A percentile compares a stretch with the other conserved stretches of the same genome.
phyloP scores from a whole-genome alignment of 2,113 vertebrate species.

The Brachyistius frenatus region DNA sequence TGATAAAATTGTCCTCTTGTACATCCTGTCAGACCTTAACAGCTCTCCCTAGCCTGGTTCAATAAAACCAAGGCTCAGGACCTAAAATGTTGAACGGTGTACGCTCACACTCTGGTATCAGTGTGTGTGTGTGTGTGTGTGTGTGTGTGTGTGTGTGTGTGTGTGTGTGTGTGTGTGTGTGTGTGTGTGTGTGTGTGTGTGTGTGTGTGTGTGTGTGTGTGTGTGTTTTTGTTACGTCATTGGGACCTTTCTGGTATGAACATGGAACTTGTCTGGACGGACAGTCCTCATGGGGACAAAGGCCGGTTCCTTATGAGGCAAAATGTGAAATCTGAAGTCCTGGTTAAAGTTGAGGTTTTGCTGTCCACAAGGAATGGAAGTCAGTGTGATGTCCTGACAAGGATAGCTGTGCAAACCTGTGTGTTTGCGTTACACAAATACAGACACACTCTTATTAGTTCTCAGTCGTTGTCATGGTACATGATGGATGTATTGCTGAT shows the following conservation, averaged over 20 bases:
- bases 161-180: not conserved
- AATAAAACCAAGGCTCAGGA: conserved; percentile 19
- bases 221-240: conserved; percentile 9
- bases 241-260: no score
- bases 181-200: no score
- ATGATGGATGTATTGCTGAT: conserved; percentile 9
- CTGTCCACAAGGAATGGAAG: no score
- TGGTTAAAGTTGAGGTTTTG: no score
- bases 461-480: conserved; percentile 20
- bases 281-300: no score
- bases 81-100: conserved; percentile 30
- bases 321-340: no score
- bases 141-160: not conserved
- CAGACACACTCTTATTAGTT: conserved; percentile 17
- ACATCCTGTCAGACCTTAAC: conserved; percentile 3
- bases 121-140: conserved; percentile 17
- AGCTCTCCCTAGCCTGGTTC: not conserved
- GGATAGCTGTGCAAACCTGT: no score
- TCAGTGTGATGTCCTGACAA: no score
- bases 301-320: no score
- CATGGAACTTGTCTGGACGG: no score
- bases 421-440: not conserved
- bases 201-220: no score
- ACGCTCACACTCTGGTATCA: conserved; percentile 15
- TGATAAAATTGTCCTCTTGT: not conserved